These are phyloP conservation scores for Myotis daubentonii DNA, from an alignment of 2,797 vertebrate species.

Conservation along the genomic window DNA sequence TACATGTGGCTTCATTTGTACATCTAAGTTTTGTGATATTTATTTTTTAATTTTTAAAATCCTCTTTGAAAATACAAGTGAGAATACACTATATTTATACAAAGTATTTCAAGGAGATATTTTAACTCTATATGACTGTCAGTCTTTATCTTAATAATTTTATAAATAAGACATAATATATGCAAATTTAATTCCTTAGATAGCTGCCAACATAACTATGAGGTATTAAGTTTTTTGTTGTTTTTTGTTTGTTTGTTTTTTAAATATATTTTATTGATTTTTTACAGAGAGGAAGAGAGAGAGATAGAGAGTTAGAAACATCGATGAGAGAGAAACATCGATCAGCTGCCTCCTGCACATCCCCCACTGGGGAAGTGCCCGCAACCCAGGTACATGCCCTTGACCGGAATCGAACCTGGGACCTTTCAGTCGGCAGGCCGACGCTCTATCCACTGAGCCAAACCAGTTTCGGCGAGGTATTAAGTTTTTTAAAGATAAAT, in stretches of 20 bases:
- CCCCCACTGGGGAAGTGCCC: too few relatives aligned
- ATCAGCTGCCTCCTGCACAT: too few relatives aligned
- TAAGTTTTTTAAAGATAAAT: background rate
- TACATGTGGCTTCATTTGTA: background rate
- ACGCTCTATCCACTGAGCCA: too few relatives aligned
- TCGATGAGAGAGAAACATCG: too few relatives aligned
- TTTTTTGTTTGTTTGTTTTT: too few relatives aligned
- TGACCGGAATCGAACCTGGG: too few relatives aligned
- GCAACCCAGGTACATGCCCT: too few relatives aligned
- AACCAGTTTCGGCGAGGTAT: too few relatives aligned
- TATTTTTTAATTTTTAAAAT: background rate
- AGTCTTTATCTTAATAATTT: background rate
- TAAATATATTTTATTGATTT: too few relatives aligned
- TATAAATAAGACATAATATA: background rate
- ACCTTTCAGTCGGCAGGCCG: too few relatives aligned
- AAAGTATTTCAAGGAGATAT: background rate
- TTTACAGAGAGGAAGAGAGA: too few relatives aligned
- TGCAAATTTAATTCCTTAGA: background rate
- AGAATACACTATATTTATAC: background rate
- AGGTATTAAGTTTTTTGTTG: background rate
- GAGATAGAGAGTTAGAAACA: too few relatives aligned
- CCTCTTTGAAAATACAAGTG: background rate
- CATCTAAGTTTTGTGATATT: background rate
- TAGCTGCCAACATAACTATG: background rate
- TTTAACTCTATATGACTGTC: background rate